Conservation (phyloP, 2,888 invertebrate species). For the Nemapogon koenigi region DNA sequence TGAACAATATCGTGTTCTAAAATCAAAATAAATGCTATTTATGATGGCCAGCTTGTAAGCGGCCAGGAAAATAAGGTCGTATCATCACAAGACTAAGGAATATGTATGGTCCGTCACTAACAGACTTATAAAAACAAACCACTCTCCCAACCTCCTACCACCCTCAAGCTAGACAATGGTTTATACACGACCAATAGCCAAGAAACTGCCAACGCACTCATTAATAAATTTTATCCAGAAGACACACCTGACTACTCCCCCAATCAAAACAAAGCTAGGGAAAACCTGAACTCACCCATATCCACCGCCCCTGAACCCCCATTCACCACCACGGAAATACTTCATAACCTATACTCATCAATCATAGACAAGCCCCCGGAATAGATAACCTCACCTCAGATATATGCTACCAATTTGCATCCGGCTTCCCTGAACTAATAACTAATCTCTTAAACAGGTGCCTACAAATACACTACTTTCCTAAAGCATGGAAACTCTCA, state of each 20-base stretch:
- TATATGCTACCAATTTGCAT: constrained; percentile 13
- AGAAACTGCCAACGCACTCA: constrained; percentile 14
- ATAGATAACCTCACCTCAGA: constrained; percentile 18
- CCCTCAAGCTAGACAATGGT: constrained; percentile 11
- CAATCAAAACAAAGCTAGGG: not conserved
- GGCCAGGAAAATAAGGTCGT: too few species aligned
- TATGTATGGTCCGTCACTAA: constrained; percentile 19
- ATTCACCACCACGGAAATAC: constrained; percentile 14
- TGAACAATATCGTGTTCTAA: too few species aligned
- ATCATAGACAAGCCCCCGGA: constrained; percentile 18
- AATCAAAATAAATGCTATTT: too few species aligned
- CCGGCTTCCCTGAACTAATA: not conserved
- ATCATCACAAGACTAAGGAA: too few species aligned
- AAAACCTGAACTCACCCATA: not conserved
- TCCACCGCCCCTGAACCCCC: constrained; percentile 11
- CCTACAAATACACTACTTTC: constrained; percentile 11
- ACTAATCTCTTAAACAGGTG: constrained; percentile 3
- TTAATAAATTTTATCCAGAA: constrained; percentile 15
- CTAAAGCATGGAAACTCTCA: constrained; percentile 18
- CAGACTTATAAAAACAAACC: constrained; percentile 13
- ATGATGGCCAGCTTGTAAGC: too few species aligned
- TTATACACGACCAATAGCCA: constrained; percentile 8
- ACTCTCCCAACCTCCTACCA: constrained; percentile 14
- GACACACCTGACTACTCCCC: constrained; percentile 11
- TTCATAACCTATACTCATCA: constrained; percentile 12